phyloP scores from a whole-genome alignment of 1,140 invertebrate genomes.

The Drosophila insularis region DNA sequence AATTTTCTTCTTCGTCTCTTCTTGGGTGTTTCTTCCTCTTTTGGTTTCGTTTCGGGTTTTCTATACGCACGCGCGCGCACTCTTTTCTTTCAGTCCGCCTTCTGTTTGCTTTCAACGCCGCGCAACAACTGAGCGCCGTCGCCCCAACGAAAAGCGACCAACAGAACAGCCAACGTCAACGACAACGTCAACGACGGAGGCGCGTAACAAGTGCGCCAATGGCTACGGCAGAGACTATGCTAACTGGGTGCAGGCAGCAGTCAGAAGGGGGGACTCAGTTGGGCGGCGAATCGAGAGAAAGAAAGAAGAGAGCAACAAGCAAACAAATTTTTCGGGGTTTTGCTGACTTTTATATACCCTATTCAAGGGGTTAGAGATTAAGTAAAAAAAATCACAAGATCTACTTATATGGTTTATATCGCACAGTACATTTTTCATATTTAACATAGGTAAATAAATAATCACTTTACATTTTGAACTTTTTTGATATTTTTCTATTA shows the following conservation, averaged over 20 bases:
- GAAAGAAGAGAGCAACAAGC: slow-evolving; percentile 19
- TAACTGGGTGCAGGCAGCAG: neutral
- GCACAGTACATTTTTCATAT: too few relatives aligned
- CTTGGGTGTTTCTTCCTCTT: slow-evolving; percentile 8
- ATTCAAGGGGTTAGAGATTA: neutral
- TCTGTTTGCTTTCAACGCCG: slow-evolving; percentile 61
- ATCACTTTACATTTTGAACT: too few relatives aligned
- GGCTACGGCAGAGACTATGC: slow-evolving; percentile 18
- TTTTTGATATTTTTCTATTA: too few relatives aligned
- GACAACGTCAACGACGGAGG: slow-evolving; percentile 35
- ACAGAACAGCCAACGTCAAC: slow-evolving; percentile 52
- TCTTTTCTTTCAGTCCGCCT: slow-evolving; percentile 32
- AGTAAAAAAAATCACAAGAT: too few relatives aligned
- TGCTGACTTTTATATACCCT: neutral
- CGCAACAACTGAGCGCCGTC: slow-evolving; percentile 66
- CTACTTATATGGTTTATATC: too few relatives aligned
- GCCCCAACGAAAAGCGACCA: slow-evolving; percentile 30
- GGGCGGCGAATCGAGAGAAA: slow-evolving; percentile 5
- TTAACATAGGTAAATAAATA: too few relatives aligned
- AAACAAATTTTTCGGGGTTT: neutral
- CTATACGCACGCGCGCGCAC: slow-evolving; percentile 63
- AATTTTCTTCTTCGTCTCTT: slow-evolving; percentile 1
- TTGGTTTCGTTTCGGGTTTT: slow-evolving; percentile 10
- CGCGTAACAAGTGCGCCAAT: slow-evolving; percentile 71
- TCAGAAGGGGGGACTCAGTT: neutral